Evolutionary conservation across 2,888 invertebrate species (phyloP).

Genomic region (Zeuzera pyrina): DNA sequence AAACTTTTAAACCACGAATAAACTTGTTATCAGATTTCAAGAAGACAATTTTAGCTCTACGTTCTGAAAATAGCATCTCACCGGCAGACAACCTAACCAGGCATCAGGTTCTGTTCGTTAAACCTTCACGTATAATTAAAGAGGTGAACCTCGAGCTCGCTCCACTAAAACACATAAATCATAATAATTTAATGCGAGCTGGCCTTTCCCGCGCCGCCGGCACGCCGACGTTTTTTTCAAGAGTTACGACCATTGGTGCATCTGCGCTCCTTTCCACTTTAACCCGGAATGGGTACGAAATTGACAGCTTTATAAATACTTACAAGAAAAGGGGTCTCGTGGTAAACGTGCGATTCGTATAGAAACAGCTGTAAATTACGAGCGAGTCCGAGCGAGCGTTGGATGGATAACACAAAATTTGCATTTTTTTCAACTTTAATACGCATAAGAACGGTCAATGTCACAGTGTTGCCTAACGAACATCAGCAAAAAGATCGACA

Average conservation of each 20-base stretch:
- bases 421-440: too few species aligned
- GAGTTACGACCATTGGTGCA: slow-evolving; percentile 46
- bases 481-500: too few species aligned
- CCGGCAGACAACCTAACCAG: slow-evolving; percentile 7
- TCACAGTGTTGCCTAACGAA: too few species aligned
- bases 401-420: too few species aligned
- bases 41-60: too few species aligned
- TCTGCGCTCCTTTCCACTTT: slow-evolving; percentile 47
- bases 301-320: slow-evolving; percentile 64
- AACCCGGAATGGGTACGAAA: slow-evolving; percentile 46
- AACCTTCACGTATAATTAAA: slow-evolving; percentile 62
- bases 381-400: too few species aligned
- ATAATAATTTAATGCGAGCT: slow-evolving; percentile 66
- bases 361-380: slow-evolving; percentile 38
- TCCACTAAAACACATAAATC: slow-evolving; percentile 68
- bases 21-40: too few species aligned
- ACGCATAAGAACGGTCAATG: too few species aligned
- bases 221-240: slow-evolving; percentile 31
- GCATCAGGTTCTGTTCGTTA: slow-evolving; percentile 46
- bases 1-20: too few species aligned
- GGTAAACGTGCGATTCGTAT: slow-evolving; percentile 29
- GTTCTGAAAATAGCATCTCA: too few species aligned
- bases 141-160: slow-evolving; percentile 37
- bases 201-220: slow-evolving; percentile 45
- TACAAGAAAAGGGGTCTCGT: slow-evolving; percentile 9